These are phyloP conservation scores for Antechinus stuartii DNA, from an alignment of 2,113 vertebrate species.

Conservation along the genomic window DNA sequence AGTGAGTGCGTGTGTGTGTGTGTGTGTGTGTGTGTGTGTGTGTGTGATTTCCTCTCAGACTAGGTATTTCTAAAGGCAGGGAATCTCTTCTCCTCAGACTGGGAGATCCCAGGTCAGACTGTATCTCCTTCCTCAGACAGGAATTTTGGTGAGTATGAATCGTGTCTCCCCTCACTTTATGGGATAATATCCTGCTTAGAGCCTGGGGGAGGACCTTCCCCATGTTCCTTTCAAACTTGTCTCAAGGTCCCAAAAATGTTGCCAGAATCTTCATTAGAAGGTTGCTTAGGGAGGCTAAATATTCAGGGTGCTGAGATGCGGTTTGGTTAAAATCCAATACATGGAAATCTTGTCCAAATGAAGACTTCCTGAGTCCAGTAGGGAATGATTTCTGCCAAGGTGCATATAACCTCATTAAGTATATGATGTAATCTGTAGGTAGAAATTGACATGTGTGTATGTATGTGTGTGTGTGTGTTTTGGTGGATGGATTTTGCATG, in stretches of 20 bases:
- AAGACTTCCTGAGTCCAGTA: constrained; percentile 73
- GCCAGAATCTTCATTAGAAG: constrained; percentile 55
- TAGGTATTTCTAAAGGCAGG: not conserved
- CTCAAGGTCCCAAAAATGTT: not conserved
- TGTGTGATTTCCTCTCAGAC: not conserved
- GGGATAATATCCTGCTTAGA: not conserved
- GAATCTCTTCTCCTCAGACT: not conserved
- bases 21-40: not conserved
- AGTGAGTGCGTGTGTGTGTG: not conserved
- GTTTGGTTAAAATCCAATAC: not conserved
- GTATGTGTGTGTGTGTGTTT: not conserved
- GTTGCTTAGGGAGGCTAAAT: not conserved
- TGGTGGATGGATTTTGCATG: not conserved
- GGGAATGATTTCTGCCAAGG: constrained; percentile 42
- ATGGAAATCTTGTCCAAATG: constrained; percentile 78
- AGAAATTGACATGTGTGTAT: not conserved
- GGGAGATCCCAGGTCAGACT: not conserved
- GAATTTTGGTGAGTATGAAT: not conserved
- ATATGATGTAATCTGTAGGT: not conserved
- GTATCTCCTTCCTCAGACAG: not conserved
- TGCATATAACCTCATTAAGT: not conserved
- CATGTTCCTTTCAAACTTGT: not conserved
- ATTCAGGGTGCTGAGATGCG: not conserved
- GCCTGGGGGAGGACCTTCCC: not conserved
- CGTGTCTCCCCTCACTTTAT: not conserved